Conservation (phyloP, 2,888 invertebrate genomes). For the Drepanosiphum platanoidis region DNA sequence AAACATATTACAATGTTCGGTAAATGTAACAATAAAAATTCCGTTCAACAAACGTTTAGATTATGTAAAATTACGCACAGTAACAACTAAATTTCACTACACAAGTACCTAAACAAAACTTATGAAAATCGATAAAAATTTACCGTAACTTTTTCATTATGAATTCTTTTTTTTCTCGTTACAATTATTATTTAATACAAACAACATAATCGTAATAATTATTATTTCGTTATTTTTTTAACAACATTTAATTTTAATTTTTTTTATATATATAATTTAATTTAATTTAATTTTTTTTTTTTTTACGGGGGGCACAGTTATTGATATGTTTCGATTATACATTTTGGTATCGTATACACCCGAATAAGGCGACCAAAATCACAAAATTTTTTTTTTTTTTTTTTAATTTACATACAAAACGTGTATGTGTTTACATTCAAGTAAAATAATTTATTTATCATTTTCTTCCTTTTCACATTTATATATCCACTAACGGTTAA, state of each 20-base stretch:
- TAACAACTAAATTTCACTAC: slow-evolving; percentile 59
- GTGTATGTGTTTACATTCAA: not conserved
- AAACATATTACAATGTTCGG: slow-evolving; percentile 60
- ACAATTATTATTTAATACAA: slow-evolving; percentile 38
- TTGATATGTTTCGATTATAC: slow-evolving; percentile 81
- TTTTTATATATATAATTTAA: slow-evolving; percentile 35
- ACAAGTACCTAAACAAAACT: slow-evolving; percentile 52
- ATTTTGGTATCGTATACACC: slow-evolving; percentile 46
- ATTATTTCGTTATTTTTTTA: slow-evolving; percentile 42
- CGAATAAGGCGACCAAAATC: slow-evolving; percentile 37
- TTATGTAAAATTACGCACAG: slow-evolving; percentile 58
- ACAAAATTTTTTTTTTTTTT: slow-evolving; percentile 44
- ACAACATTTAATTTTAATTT: slow-evolving; percentile 30
- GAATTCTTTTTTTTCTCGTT: slow-evolving; percentile 28
- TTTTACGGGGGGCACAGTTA: slow-evolving; percentile 76
- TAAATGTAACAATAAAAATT: slow-evolving; percentile 61
- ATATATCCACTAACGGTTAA: slow-evolving; percentile 40
- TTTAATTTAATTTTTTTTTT: slow-evolving; percentile 6
- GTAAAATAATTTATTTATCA: slow-evolving; percentile 15
- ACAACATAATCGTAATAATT: slow-evolving; percentile 33
- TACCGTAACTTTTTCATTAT: slow-evolving; percentile 2
- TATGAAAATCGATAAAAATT: slow-evolving; percentile 41
- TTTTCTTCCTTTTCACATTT: slow-evolving; percentile 8
- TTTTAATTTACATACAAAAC: not conserved
- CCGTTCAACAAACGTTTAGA: slow-evolving; percentile 55